Evolutionary conservation across 2,797 vertebrate genomes (phyloP), one percentile per base, ranked within the genome.

Genomic region (Enteromius afrohamiltoni): DNA sequence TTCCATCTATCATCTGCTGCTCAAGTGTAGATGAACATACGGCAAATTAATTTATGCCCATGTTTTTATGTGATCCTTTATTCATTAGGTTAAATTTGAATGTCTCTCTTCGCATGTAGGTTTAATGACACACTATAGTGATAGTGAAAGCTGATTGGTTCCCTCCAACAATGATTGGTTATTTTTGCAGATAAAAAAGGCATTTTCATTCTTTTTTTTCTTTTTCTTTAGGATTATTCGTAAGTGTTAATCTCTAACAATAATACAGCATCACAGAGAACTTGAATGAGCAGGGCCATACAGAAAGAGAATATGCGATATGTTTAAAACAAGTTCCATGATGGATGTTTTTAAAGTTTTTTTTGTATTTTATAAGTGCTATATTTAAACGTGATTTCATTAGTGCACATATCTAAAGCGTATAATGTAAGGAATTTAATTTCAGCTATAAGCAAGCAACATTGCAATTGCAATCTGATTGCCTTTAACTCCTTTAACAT

Each of bases 101-200:
- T 0, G 6, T 62, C 16, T 62, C 26, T 29, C 13, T 62, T 62
- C 13, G 6, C 0, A 0, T 51, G 47, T 19, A 31, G 17, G 17
- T 74, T 74, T 74, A 26, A 21, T 74, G 17, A 34, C 26, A 3
- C 70, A 7, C 70, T 51, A 51, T 51, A 73, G 26, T 51, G 45
- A 73, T 31, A 49, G 45, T 51, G 70, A 73, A 73, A 49, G 45
- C 26, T 51, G 70, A 73, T 21, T 73, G 45, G 26, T 53, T 74
- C 6, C 17, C 26, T 73, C 16, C 19, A 29, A 73, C 47, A 47
- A 34, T 34, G 10, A 13, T 51, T 51, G 70, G 47, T 51, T 51
- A 29, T 29, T 21, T 51, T 31, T 6, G 70, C 14, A 71, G 4
- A 71, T 40, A 9, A 40, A 17, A 49, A 14, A 19, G 14, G 1